Percentiles rank a stretch among this genome's conserved stretches.
Evolutionary conservation across 2,888 invertebrate genomes (phyloP).

Genomic region (Trachelus tabidus): DNA sequence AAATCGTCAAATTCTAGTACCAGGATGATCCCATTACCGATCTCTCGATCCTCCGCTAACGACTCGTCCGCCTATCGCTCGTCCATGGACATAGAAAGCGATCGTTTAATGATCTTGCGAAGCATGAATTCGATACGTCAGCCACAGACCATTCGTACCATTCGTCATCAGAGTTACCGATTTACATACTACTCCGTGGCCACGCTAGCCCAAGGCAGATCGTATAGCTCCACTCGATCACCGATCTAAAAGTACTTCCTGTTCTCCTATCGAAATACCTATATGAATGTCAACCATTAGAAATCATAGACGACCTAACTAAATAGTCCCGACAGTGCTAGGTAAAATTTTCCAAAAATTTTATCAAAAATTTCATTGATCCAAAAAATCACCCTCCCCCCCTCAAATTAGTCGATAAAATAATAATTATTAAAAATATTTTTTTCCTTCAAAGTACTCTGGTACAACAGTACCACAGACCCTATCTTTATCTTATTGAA

Average conservation of each 20-base stretch:
- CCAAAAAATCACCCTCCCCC: background rate
- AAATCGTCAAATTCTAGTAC: background rate
- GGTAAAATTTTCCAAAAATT: no score
- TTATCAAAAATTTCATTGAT: background rate
- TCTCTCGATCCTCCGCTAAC: background rate
- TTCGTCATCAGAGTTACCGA: conserved; percentile 3
- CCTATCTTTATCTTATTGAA: background rate
- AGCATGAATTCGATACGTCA: conserved; percentile 4
- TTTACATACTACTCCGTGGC: background rate
- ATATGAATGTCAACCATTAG: background rate
- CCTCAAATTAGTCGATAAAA: no score
- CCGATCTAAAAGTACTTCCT: background rate
- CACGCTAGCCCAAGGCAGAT: background rate
- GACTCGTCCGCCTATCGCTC: background rate
- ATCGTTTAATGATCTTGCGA: conserved; percentile 2
- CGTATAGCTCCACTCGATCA: background rate
- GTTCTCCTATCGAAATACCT: background rate
- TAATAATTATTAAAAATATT: background rate
- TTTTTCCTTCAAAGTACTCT: background rate
- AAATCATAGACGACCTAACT: background rate
- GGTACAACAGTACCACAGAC: background rate
- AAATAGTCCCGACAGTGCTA: background rate
- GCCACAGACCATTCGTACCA: background rate
- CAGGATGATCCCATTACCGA: background rate
- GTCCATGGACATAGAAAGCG: background rate